Conservation (phyloP, 2,797 vertebrate genomes). For the Chelmon rostratus region DNA sequence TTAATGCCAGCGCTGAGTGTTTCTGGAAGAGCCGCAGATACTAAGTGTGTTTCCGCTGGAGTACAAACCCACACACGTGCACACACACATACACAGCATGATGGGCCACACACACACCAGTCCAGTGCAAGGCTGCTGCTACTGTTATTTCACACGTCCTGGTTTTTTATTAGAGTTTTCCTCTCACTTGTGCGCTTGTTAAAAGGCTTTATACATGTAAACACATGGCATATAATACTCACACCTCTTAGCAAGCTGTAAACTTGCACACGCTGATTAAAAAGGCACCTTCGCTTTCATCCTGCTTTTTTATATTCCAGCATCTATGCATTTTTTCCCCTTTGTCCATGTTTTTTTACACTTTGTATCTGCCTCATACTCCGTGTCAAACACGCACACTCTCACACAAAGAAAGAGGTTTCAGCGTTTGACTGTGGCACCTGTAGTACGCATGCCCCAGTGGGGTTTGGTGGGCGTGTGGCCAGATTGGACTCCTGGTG, state of each 20-base stretch:
- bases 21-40: slow-evolving; percentile 36
- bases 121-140: slow-evolving; percentile 48
- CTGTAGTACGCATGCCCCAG: slow-evolving; percentile 58
- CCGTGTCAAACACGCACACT: slow-evolving; percentile 2
- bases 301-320: not conserved
- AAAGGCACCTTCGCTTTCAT: slow-evolving; percentile 27
- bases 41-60: not conserved
- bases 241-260: slow-evolving; percentile 55
- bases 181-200: slow-evolving; percentile 70
- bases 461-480: slow-evolving; percentile 59
- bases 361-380: not conserved
- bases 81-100: slow-evolving; percentile 32
- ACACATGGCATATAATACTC: slow-evolving; percentile 67
- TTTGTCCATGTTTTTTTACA: not conserved
- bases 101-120: slow-evolving; percentile 59
- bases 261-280: slow-evolving; percentile 31
- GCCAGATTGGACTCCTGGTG: slow-evolving; percentile 63
- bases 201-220: slow-evolving; percentile 72
- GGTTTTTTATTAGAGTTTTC: slow-evolving; percentile 75
- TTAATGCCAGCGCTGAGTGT: slow-evolving; percentile 30
- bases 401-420: slow-evolving; percentile 35
- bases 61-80: slow-evolving; percentile 10
- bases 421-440: slow-evolving; percentile 45
- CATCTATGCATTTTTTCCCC: not conserved
- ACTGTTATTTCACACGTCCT: slow-evolving; percentile 75